Conservation (phyloP, 2,113 vertebrate genomes). For the Raphicerus campestris region DNA sequence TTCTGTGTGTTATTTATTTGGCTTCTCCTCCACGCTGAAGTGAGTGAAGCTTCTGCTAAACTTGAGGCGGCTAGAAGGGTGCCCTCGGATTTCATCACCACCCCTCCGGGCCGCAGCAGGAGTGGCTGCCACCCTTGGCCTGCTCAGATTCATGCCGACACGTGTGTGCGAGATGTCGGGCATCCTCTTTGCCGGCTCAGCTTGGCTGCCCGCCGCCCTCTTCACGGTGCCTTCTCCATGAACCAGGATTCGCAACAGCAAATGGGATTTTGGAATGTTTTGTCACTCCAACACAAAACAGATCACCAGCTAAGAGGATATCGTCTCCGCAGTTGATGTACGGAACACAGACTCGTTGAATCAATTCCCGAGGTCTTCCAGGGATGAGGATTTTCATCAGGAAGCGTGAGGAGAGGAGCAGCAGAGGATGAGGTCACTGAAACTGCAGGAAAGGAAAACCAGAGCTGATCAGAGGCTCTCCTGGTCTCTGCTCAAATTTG, state of each 20-base stretch:
- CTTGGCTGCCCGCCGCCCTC: background rate
- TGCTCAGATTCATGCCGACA: background rate
- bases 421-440: background rate
- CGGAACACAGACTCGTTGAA: background rate
- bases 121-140: background rate
- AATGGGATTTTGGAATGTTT: slow-evolving; percentile 72
- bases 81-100: background rate
- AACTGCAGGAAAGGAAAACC: background rate
- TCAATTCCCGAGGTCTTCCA: slow-evolving; percentile 16
- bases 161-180: background rate
- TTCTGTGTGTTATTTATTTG: background rate
- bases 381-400: background rate
- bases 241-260: slow-evolving; percentile 55
- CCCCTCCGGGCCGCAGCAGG: background rate
- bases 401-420: background rate
- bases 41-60: background rate
- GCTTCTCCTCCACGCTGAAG: background rate
- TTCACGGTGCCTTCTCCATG: background rate
- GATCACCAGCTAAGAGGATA: slow-evolving; percentile 68
- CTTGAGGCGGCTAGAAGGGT: background rate
- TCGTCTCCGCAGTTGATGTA: background rate
- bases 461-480: background rate
- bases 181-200: background rate
- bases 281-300: slow-evolving; percentile 64
- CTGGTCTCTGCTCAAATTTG: rapidly evolving